Percentiles rank a stretch among this genome's conserved stretches.
Conservation (phyloP, 2,888 invertebrate genomes). For the Antheraea yamamai region DNA sequence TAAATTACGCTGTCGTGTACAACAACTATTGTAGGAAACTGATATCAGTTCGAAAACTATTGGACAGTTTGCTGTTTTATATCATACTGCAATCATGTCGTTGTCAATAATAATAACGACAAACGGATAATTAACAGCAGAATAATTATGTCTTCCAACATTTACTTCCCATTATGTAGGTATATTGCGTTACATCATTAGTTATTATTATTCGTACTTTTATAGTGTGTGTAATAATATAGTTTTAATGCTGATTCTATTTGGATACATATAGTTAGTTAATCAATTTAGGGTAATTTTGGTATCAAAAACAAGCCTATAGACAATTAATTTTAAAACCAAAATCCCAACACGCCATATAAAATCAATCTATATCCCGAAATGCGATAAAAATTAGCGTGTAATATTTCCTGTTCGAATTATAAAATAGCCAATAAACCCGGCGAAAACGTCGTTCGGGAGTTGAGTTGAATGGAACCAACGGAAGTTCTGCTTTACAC, state of each 20-base stretch:
- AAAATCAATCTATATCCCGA: slow-evolving; percentile 72
- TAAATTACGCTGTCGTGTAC: no score
- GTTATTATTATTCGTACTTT: no score
- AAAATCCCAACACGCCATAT: slow-evolving; percentile 54
- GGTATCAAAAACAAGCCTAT: not conserved
- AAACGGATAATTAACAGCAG: no score
- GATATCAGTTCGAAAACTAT: no score
- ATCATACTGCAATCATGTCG: no score
- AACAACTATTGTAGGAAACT: no score
- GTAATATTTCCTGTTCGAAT: slow-evolving; percentile 78
- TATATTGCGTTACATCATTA: no score
- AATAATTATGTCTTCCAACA: no score
- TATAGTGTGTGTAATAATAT: not conserved
- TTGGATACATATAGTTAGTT: not conserved
- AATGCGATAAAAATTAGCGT: slow-evolving; percentile 78
- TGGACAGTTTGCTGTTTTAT: no score
- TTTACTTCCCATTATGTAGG: no score
- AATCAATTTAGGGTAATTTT: not conserved
- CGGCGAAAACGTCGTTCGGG: slow-evolving; percentile 54
- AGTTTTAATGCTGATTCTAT: not conserved
- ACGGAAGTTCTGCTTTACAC: slow-evolving; percentile 24
- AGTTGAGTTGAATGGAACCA: slow-evolving; percentile 14
- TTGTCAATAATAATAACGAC: no score
- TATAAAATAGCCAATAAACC: slow-evolving; percentile 68
- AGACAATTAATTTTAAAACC: slow-evolving; percentile 36